Evolutionary conservation across 2,113 vertebrate genomes (phyloP).

Genomic region (Myrmophylax atrothorax): DNA sequence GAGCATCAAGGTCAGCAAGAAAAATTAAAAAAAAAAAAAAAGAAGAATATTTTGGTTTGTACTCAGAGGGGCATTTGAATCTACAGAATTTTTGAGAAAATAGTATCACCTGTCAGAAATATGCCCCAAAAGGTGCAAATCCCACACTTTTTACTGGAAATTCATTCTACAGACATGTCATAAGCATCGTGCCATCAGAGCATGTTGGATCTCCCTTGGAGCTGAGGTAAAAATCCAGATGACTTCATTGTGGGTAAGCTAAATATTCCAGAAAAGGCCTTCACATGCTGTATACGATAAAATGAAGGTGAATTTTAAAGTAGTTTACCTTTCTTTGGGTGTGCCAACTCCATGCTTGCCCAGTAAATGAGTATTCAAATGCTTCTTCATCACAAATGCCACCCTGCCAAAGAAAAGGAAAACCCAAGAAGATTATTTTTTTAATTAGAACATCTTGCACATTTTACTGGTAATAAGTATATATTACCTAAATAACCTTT

Average conservation of each 20-base stretch:
- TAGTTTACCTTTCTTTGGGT: constrained; percentile 93
- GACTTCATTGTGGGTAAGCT: neutral
- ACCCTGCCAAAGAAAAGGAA: constrained; percentile 79
- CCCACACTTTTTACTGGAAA: neutral
- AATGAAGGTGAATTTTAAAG: neutral
- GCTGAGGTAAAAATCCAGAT: neutral
- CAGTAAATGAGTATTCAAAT: constrained; percentile 94
- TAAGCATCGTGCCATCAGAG: neutral
- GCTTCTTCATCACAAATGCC: constrained; percentile 99
- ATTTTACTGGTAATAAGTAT: neutral
- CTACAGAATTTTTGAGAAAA: neutral
- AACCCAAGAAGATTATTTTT: neutral
- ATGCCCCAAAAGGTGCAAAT: neutral
- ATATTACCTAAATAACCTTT: neutral
- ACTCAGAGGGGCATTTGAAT: neutral
- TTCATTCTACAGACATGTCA: neutral
- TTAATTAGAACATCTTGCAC: neutral
- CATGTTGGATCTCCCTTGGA: neutral
- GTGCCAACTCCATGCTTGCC: constrained; percentile 96
- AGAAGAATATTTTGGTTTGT: neutral
- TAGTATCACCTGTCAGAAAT: neutral
- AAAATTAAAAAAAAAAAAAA: too few relatives aligned
- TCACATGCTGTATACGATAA: neutral
- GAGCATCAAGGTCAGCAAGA: neutral
- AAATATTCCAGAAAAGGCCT: neutral